Evolutionary conservation across 2,113 vertebrate genomes (phyloP).

Genomic region (Galeopterus variegatus): DNA sequence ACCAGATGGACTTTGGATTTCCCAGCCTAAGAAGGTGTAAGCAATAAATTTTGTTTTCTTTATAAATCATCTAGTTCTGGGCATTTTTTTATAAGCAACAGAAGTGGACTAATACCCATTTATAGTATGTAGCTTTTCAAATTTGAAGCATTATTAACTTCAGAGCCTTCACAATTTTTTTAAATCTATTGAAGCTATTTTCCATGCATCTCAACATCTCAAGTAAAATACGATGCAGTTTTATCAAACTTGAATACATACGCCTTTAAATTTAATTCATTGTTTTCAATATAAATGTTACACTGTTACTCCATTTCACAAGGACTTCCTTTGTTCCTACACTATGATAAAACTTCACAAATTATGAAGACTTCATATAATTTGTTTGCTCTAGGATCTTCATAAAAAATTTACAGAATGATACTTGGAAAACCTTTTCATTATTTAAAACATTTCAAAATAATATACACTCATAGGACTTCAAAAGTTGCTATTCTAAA

Average conservation of each 20-base stretch:
- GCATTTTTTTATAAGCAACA: no score
- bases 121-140: not conserved
- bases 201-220: not conserved
- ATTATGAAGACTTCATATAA: not conserved
- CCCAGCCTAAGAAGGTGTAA: no score
- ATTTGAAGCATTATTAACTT: not conserved
- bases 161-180: not conserved
- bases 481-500: not conserved
- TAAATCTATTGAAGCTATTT: not conserved
- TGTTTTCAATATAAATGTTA: not conserved
- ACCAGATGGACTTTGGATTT: no score
- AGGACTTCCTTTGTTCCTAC: not conserved
- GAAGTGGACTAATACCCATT: not conserved
- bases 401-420: not conserved
- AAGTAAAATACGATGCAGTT: not conserved
- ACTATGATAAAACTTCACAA: not conserved
- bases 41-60: no score
- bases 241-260: not conserved
- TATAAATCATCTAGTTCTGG: no score
- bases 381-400: not conserved
- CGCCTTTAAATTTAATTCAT: not conserved
- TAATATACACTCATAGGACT: not conserved
- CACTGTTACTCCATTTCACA: not conserved
- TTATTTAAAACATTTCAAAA: conserved; percentile 17
- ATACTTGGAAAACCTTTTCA: not conserved